phyloP scores from a whole-genome alignment of 2,888 invertebrate species.

The Hydroisotoma schaefferi region DNA sequence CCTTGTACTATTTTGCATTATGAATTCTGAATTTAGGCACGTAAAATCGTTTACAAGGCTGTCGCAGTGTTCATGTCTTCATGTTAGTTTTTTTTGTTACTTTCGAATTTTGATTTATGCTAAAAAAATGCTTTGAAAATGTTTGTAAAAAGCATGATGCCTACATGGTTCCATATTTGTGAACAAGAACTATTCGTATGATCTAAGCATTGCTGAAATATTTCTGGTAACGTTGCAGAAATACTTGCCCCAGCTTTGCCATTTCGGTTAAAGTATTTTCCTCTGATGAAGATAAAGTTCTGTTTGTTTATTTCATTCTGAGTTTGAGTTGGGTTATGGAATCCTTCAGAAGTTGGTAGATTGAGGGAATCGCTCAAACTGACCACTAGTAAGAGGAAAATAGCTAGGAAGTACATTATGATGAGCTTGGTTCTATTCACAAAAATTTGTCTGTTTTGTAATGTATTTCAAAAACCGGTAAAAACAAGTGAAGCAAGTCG shows the following conservation, averaged over 20 bases:
- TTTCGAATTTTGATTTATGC: neutral
- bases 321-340: no score
- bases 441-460: no score
- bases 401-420: no score
- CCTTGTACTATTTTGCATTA: neutral
- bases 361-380: no score
- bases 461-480: no score
- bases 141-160: neutral
- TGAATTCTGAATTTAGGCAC: neutral
- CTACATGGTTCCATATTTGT: constrained; percentile 24
- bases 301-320: no score
- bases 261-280: constrained; percentile 3
- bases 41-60: no score
- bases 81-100: neutral
- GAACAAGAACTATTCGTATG: constrained; percentile 20
- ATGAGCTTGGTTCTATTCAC: no score
- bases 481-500: no score
- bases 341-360: no score
- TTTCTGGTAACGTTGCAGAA: neutral
- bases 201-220: constrained; percentile 24
- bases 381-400: no score
- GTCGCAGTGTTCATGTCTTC: no score
- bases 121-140: neutral
- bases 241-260: neutral
- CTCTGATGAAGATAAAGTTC: constrained; percentile 1